phyloP scores from a whole-genome alignment of 2,797 vertebrate species.

The Capromys pilorides region DNA sequence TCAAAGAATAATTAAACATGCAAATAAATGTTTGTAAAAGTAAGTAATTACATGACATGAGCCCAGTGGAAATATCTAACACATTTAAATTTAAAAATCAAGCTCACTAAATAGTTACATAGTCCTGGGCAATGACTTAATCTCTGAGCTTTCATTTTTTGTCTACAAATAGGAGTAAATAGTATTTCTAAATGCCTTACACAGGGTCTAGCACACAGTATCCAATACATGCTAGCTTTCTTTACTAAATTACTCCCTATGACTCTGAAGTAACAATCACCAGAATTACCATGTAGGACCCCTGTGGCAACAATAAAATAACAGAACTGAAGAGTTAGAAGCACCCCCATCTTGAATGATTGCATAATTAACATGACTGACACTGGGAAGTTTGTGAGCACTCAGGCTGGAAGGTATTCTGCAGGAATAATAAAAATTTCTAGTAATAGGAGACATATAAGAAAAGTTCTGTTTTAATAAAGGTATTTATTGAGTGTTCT shows the following conservation, averaged over 20 bases:
- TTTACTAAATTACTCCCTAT: neutral
- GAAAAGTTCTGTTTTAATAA: slow-evolving; percentile 57
- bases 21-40: slow-evolving; percentile 22
- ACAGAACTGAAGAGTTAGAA: neutral
- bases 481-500: slow-evolving; percentile 52
- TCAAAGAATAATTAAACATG: slow-evolving; percentile 52
- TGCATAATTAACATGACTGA: neutral
- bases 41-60: slow-evolving; percentile 5
- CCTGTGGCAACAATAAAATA: neutral
- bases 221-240: neutral
- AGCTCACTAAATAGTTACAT: slow-evolving; percentile 14
- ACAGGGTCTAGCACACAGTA: neutral
- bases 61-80: neutral
- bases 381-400: neutral
- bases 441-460: slow-evolving; percentile 13
- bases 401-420: neutral
- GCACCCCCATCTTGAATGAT: neutral
- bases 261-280: neutral
- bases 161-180: slow-evolving; percentile 4
- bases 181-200: neutral
- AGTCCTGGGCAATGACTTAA: neutral
- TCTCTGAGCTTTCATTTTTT: neutral
- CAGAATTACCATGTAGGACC: neutral
- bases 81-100: slow-evolving; percentile 48
- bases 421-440: slow-evolving; percentile 15